phyloP scores from a whole-genome alignment of 2,797 vertebrate species.

The Halcyon badia region DNA sequence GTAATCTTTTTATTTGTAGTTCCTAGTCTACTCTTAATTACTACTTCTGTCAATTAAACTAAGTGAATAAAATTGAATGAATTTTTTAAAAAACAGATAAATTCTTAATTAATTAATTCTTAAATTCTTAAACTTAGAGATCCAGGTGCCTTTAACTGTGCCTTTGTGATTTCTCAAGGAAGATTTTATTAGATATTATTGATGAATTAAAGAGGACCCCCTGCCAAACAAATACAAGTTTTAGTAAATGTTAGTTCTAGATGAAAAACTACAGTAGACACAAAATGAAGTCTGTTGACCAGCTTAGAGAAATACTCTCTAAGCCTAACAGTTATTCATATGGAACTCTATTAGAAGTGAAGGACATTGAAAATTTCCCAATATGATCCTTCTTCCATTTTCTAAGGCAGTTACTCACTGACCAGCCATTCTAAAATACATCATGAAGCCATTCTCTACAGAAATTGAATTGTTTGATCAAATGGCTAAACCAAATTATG shows the following conservation, averaged over 20 bases:
- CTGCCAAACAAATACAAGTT: not conserved
- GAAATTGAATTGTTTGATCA: slow-evolving; percentile 12
- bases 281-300: not conserved
- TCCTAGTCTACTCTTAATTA: not conserved
- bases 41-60: not conserved
- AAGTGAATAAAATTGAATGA: not conserved
- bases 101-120: not conserved
- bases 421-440: not conserved
- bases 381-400: not conserved
- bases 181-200: not conserved
- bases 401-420: not conserved
- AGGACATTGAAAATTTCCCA: slow-evolving; percentile 2
- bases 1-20: not conserved
- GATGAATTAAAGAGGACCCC: not conserved
- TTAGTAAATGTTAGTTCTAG: not conserved
- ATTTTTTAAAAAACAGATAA: not conserved
- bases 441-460: not conserved
- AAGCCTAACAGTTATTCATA: not conserved
- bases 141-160: not conserved
- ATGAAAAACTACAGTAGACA: not conserved
- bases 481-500: slow-evolving; percentile 26
- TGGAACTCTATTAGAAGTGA: not conserved
- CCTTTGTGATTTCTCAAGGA: not conserved
- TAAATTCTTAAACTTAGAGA: not conserved
- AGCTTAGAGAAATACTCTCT: not conserved